Evolutionary conservation across 2,113 vertebrate genomes (phyloP), one percentile per base, ranked within the genome.

Genomic region (Oophaga pumilio): DNA sequence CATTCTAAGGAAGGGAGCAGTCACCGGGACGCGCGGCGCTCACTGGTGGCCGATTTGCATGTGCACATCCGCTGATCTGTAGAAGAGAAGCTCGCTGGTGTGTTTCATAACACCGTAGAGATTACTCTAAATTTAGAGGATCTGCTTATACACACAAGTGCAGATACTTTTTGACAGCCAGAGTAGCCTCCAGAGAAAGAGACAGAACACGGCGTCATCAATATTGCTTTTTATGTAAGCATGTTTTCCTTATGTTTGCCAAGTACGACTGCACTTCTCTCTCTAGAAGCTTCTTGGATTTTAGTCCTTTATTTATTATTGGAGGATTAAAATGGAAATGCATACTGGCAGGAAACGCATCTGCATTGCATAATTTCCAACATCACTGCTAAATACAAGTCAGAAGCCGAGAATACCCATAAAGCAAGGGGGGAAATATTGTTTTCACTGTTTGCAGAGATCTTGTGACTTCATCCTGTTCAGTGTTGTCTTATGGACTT

Each of bases 101-200:
- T 87, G 80, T 87, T 87, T 87, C 86, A 82, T 82, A 87, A 87
- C 86, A 87, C 86, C 86, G 74, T 59, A 28, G 86, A 87, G 86
- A 87, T 87, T 83, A 76, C 33, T 64, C 79, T 76, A 83, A 87
- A 82, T 83, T 82, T 87, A 83, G 79, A 83, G 86, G 69, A 87
- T 82, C 86, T 87, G 86, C 86, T 87, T 87, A 83, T 87, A 87
- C 73, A 87, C 86, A 87, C 68, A 74, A 83, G 79, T 83, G 56
- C 57, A 83, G 79, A 87, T 87, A 82, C 69, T 87, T 83, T 87
- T 52, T 87, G 86, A 87, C 86, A 87, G 79, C 79, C 86, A 76
- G 86, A 87, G 68, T 24, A 76, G 79, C 69, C 86, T 83, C 79
- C 43, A 33, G 86, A 87, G 86, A n/a, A 83, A 87, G 69, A 87